Conservation (phyloP, 1,140 invertebrate genomes). For the Meloidogyne chitwoodi region DNA sequence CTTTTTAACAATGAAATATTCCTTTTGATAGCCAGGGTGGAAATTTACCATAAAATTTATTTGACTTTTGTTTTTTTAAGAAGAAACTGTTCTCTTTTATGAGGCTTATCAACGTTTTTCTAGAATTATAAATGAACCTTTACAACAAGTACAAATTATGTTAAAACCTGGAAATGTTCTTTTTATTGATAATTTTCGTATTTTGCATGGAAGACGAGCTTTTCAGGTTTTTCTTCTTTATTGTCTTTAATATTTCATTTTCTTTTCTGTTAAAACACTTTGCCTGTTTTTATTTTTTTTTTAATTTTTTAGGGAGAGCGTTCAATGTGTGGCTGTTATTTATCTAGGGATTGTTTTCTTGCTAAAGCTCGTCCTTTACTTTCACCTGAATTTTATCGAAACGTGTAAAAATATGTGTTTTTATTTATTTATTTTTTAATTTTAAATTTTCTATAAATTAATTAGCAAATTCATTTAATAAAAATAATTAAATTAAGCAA, state of each 20-base stretch:
- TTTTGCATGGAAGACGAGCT: conserved; percentile 69
- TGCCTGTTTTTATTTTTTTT: conserved; percentile 59
- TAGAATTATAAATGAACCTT: conserved; percentile 63
- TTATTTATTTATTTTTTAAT: too few species aligned
- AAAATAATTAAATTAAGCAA: too few species aligned
- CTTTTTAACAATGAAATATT: too few species aligned
- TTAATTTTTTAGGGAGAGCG: conserved; percentile 37
- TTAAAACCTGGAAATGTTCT: conserved; percentile 69
- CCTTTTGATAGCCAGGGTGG: too few species aligned
- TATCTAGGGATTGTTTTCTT: conserved; percentile 49
- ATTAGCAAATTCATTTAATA: too few species aligned
- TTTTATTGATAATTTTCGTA: conserved; percentile 73
- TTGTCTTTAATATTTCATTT: too few species aligned
- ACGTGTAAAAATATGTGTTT: background rate
- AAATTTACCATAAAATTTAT: too few species aligned
- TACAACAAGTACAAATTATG: conserved; percentile 66
- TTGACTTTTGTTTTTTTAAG: conserved; percentile 29
- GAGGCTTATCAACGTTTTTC: conserved; percentile 66
- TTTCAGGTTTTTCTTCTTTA: conserved; percentile 62
- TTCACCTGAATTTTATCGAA: conserved; percentile 18
- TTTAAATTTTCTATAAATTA: too few species aligned
- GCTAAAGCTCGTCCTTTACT: conserved; percentile 47
- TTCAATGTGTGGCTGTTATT: conserved; percentile 51
- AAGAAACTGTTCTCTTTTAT: conserved; percentile 67
- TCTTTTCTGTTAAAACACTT: too few species aligned